These are phyloP conservation scores for Pampusana beccarii DNA, from an alignment of 2,113 vertebrate genomes.

Conservation along the genomic window DNA sequence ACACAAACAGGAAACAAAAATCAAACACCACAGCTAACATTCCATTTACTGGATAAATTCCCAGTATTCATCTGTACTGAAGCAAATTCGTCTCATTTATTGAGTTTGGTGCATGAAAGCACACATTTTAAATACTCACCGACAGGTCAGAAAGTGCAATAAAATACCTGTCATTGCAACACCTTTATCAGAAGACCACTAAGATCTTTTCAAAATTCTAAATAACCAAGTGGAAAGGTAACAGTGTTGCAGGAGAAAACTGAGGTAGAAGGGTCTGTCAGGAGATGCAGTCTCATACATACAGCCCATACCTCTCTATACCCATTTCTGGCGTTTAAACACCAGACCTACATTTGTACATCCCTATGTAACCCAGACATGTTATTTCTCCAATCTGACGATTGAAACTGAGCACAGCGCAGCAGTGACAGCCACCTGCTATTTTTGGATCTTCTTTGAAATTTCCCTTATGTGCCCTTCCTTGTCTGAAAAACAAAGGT, in stretches of 20 bases:
- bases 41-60: not conserved
- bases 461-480: not conserved
- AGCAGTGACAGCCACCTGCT: constrained; percentile 38
- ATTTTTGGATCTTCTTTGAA: constrained; percentile 27
- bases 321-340: not conserved
- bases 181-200: not conserved
- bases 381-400: not conserved
- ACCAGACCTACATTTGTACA: not conserved
- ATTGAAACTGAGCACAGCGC: not conserved
- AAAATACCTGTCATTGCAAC: not conserved
- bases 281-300: not conserved
- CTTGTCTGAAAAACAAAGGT: not conserved
- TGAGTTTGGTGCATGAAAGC: not conserved
- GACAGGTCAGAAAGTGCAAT: not conserved
- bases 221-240: not conserved
- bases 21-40: not conserved
- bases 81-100: not conserved
- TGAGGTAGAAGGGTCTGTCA: not conserved
- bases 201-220: not conserved
- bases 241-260: not conserved
- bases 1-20: not conserved
- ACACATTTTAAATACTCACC: not conserved
- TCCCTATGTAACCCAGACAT: not conserved
- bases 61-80: not conserved
- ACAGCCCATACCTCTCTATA: not conserved